Evolutionary conservation across 2,113 vertebrate species (phyloP).

Genomic region (Meleagris gallopavo): DNA sequence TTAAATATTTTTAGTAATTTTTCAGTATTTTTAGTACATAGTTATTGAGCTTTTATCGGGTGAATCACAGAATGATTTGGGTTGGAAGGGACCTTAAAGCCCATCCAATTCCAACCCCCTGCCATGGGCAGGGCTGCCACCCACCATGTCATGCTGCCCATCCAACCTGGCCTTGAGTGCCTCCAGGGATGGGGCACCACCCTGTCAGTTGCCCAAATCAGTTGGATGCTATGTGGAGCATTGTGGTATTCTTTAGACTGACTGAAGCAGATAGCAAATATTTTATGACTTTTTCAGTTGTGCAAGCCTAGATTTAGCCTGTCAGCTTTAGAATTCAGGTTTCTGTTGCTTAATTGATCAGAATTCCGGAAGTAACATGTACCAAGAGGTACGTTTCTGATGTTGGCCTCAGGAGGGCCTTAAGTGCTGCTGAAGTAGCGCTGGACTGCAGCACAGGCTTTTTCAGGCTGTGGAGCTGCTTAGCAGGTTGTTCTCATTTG

Average conservation of each 20-base stretch:
- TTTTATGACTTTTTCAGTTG: not conserved
- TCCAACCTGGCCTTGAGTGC: no score
- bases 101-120: no score
- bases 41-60: not conserved
- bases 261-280: not conserved
- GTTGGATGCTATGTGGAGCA: not conserved
- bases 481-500: not conserved
- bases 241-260: not conserved
- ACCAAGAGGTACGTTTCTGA: not conserved
- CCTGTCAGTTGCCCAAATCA: not conserved
- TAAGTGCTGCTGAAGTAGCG: not conserved
- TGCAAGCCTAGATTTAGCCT: not conserved
- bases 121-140: no score
- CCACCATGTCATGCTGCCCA: no score
- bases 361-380: not conserved
- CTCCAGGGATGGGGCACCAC: no score
- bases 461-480: not conserved
- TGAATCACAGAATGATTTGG: no score
- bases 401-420: not conserved
- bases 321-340: not conserved
- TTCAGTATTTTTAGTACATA: not conserved
- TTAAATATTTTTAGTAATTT: not conserved
- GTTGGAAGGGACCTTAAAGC: no score
- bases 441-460: accelerated
- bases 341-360: not conserved